Conservation (phyloP, 2,113 vertebrate genomes). For the Gopherus flavomarginatus region DNA sequence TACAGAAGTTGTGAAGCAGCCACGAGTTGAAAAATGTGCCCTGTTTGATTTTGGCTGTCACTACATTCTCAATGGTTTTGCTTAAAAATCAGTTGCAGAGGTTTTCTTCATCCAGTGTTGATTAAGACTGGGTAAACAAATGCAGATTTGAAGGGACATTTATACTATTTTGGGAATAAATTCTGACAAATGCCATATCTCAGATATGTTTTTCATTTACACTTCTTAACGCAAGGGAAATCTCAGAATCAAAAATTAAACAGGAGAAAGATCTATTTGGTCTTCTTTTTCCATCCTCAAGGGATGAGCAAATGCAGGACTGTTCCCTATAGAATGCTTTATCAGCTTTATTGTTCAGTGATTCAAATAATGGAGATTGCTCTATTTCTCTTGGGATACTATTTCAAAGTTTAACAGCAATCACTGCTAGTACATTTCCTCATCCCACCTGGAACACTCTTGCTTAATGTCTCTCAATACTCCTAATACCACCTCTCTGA, state of each 20-base stretch:
- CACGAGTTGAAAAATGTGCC: background rate
- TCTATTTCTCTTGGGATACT: background rate
- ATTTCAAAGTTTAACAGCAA: background rate
- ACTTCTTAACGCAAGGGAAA: background rate
- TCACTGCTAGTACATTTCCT: background rate
- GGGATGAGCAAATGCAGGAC: background rate
- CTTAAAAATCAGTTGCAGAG: background rate
- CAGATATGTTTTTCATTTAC: background rate
- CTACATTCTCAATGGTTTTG: background rate
- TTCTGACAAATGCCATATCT: background rate
- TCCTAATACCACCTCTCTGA: too few relatives aligned
- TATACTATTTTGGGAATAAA: background rate
- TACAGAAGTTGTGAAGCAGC: accelerated
- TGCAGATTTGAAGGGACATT: background rate
- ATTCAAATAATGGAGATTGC: background rate
- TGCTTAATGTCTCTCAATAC: too few relatives aligned
- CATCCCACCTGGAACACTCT: background rate
- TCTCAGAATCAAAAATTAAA: background rate
- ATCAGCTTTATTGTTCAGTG: background rate
- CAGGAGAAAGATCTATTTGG: background rate
- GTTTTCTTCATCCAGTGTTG: background rate
- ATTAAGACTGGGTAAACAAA: background rate
- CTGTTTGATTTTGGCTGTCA: background rate
- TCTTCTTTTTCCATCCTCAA: background rate
- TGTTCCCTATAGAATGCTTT: background rate